A percentile compares a stretch with the other conserved stretches of the same genome.
These are phyloP conservation scores for Carabus problematicus DNA, from an alignment of 2,888 invertebrate species.

Conservation along the genomic window DNA sequence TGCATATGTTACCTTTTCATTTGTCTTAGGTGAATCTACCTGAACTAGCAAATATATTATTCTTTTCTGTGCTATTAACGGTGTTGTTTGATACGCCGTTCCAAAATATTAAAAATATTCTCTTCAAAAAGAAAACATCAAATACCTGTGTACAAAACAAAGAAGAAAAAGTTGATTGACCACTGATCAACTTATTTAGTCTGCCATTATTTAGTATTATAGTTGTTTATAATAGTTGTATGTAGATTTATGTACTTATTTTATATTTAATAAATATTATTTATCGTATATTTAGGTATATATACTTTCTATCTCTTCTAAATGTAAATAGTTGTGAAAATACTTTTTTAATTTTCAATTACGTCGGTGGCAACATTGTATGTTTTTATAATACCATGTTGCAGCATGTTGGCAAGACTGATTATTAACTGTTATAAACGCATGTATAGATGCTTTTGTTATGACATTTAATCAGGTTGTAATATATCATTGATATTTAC, in stretches of 20 bases:
- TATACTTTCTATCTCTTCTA: too few relatives aligned
- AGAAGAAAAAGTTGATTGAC: constrained; percentile 22
- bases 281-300: too few relatives aligned
- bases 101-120: constrained; percentile 69
- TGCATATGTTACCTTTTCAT: constrained; percentile 34
- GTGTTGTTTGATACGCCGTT: constrained; percentile 73
- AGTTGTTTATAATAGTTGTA: constrained; percentile 16
- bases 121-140: constrained; percentile 52
- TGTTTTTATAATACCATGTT: background rate
- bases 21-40: constrained; percentile 67
- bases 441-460: background rate
- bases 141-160: background rate
- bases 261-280: too few relatives aligned
- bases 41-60: constrained; percentile 65
- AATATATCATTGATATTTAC: too few relatives aligned
- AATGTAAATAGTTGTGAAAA: too few relatives aligned
- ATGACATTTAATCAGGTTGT: too few relatives aligned
- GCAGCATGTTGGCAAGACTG: constrained; percentile 18
- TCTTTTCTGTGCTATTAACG: constrained; percentile 65
- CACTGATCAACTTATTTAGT: constrained; percentile 7
- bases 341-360: background rate
- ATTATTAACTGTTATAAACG: background rate
- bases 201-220: constrained; percentile 27
- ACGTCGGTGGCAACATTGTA: background rate
- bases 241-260: background rate